These are phyloP conservation scores for Trypoxylon attenuatum DNA, from an alignment of 2,888 invertebrate species.

Conservation along the genomic window DNA sequence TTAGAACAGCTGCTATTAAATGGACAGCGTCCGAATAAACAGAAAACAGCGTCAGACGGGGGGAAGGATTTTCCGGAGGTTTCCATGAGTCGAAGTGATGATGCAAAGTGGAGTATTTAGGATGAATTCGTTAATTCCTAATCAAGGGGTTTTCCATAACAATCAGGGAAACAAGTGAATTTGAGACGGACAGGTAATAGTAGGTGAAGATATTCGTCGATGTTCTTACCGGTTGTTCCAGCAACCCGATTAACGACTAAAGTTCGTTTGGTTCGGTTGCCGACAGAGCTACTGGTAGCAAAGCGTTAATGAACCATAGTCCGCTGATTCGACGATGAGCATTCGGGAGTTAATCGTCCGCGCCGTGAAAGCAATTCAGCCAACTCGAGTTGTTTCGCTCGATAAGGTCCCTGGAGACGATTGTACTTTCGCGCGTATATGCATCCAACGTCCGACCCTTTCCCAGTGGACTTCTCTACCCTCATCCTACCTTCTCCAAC, in stretches of 20 bases:
- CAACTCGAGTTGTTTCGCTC: slow-evolving; percentile 44
- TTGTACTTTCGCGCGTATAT: slow-evolving; percentile 19
- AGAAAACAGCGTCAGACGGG: too few relatives aligned
- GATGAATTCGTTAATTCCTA: too few relatives aligned
- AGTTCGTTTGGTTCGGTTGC: slow-evolving; percentile 35
- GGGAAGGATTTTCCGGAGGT: too few relatives aligned
- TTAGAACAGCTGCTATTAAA: too few relatives aligned
- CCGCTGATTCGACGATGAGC: slow-evolving; percentile 48
- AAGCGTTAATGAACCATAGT: slow-evolving; percentile 50
- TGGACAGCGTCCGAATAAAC: too few relatives aligned
- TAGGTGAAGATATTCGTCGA: too few relatives aligned
- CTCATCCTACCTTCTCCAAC: slow-evolving; percentile 14
- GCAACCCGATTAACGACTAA: slow-evolving; percentile 40
- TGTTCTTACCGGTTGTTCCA: slow-evolving; percentile 33
- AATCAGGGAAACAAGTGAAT: too few relatives aligned
- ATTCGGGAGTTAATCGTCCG: slow-evolving; percentile 49
- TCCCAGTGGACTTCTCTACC: background rate
- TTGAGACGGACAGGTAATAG: too few relatives aligned
- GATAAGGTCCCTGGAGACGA: slow-evolving; percentile 32
- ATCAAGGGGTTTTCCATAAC: too few relatives aligned
- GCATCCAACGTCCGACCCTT: background rate
- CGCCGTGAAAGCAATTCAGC: slow-evolving; percentile 46
- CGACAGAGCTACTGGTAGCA: slow-evolving; percentile 1
- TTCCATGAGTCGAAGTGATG: too few relatives aligned
- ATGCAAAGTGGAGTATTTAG: too few relatives aligned